Evolutionary conservation across 2,888 invertebrate species (phyloP).

Genomic region (Plemyria rubiginata): DNA sequence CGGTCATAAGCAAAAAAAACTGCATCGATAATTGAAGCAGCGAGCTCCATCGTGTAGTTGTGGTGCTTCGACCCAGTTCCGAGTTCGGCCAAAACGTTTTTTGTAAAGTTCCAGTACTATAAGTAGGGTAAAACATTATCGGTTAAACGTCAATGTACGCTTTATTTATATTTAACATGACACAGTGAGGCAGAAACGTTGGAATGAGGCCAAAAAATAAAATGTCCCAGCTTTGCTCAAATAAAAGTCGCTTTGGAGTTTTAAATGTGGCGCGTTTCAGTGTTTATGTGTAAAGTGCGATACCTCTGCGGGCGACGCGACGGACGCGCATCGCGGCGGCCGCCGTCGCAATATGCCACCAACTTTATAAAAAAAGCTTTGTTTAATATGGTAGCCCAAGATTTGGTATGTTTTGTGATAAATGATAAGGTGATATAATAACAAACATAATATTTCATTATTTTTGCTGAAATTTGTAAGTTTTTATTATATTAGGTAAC

Average conservation of each 20-base stretch:
- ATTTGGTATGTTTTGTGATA: no score
- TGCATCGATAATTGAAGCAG: conserved; percentile 21
- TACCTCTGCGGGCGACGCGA: conserved; percentile 19
- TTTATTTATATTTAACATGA: conserved; percentile 38
- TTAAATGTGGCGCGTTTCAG: conserved; percentile 40
- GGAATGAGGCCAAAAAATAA: conserved; percentile 42
- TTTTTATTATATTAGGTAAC: not conserved
- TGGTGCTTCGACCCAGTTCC: conserved; percentile 19
- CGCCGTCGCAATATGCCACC: not conserved
- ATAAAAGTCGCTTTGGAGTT: conserved; percentile 44
- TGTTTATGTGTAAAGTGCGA: conserved; percentile 40
- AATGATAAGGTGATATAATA: no score
- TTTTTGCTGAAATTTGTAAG: not conserved
- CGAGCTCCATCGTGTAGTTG: not conserved
- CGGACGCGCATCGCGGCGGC: not conserved
- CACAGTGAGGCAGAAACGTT: conserved; percentile 35
- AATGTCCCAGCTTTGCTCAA: conserved; percentile 41
- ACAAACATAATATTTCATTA: no score
- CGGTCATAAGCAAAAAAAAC: conserved; percentile 14
- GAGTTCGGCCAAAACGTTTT: conserved; percentile 16
- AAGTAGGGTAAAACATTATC: conserved; percentile 29
- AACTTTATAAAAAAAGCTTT: conserved; percentile 2
- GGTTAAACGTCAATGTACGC: conserved; percentile 32
- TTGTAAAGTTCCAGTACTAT: conserved; percentile 17
- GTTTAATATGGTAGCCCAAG: conserved; percentile 4